Evolutionary conservation across 1,140 invertebrate species (phyloP).

Genomic region (Papilio polyxenes): DNA sequence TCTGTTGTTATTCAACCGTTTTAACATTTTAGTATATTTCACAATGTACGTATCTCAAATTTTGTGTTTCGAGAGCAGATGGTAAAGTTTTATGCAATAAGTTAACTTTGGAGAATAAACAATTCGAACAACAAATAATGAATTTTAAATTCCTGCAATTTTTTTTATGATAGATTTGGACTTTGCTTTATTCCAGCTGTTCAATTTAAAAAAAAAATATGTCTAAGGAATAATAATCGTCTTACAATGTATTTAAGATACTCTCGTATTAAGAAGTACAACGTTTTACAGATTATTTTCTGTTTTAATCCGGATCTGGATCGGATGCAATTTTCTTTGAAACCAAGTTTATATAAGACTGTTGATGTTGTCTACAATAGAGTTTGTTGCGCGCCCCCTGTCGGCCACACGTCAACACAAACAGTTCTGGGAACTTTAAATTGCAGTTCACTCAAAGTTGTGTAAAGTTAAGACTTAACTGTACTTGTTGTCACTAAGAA

Average conservation of each 20-base stretch:
- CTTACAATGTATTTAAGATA: too few species aligned
- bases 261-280: too few species aligned
- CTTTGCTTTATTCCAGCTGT: too few species aligned
- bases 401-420: slow-evolving; percentile 7
- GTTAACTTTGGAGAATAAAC: neutral
- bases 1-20: slow-evolving; percentile 15
- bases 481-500: neutral
- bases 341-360: neutral
- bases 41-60: slow-evolving; percentile 7
- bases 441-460: slow-evolving; percentile 24
- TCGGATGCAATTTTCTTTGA: neutral
- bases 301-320: neutral
- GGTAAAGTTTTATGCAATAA: slow-evolving; percentile 18
- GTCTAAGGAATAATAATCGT: too few species aligned
- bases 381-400: slow-evolving; percentile 4
- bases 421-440: slow-evolving; percentile 30
- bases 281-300: too few species aligned
- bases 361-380: slow-evolving; percentile 16
- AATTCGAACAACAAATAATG: neutral
- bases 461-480: slow-evolving; percentile 25
- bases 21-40: slow-evolving; percentile 17
- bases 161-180: too few species aligned
- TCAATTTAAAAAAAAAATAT: too few species aligned
- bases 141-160: too few species aligned
- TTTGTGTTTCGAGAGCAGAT: slow-evolving; percentile 28